Evolutionary conservation across 1,140 invertebrate genomes (phyloP), one percentile per base, ranked within the genome.

Genomic region (Temnothorax curvispinosus): DNA sequence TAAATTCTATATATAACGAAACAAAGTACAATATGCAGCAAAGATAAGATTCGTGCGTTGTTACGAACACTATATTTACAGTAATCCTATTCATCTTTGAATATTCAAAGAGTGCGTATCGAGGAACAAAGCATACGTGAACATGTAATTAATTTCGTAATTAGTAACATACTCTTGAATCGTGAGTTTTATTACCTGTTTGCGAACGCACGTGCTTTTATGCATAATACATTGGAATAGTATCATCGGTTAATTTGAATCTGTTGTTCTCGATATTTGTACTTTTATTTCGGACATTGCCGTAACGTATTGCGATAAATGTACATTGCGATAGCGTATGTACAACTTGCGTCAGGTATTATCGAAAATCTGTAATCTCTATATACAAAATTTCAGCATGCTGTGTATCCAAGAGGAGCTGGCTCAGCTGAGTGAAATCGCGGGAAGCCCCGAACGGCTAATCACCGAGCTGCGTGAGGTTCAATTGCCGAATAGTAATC

Each of bases 391-490:
- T 95, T 96, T 44, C 94, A 97, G 97, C 90, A 96, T 97, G 95
- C 94, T 97, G 90, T 96, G 97, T 89, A 96, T 97, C 85, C 96
- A 97, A 94, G 96, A 97, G 92, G 96, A 97, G 87, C 93, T 97
- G 44, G 96, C 95, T 54, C 96, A 97, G 84, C 85, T 97, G 82
- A 95, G 95, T 82, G 92, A 96, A 44, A 94, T 93, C 56, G 88
- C 93, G 5, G 92, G 92, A 38, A 93, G 91, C n/a, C 93, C 93
- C 21, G 93, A 92, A 54, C 60, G 47, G 47, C 21, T 74, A 35
- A 89, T 95, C n/a, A 92, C 90, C 13, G 87, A 93, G 77, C 80
- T 92, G 74, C 87, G 94, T 85, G 88, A 94, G 91, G 85, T 93
- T 92, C 92, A 95, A 92, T 69, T 96, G 91, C 86, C 95, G 92